A percentile compares a stretch with the other conserved stretches of the same genome.
Evolutionary conservation across 2,888 invertebrate genomes (phyloP).

Genomic region (Meteorus colon): DNA sequence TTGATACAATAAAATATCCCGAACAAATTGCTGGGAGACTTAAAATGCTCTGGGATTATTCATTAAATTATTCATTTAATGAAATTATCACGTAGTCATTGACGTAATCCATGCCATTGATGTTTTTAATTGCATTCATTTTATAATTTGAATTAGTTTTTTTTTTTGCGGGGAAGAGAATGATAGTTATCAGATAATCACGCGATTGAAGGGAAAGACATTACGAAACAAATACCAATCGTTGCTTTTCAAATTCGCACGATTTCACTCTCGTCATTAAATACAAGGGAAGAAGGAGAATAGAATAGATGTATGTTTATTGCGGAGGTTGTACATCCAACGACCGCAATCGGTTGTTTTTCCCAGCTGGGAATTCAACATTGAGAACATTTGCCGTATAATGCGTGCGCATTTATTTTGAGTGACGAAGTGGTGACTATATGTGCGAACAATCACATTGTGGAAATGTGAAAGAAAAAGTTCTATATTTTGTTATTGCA

Average conservation of each 20-base stretch:
- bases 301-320: neutral
- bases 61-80: neutral
- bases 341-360: slow-evolving; percentile 9
- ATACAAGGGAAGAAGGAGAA: neutral
- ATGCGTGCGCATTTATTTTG: neutral
- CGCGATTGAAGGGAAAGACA: slow-evolving; percentile 45
- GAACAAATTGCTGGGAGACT: neutral
- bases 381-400: slow-evolving; percentile 8
- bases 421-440: neutral
- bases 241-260: slow-evolving; percentile 54
- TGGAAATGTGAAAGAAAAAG: neutral
- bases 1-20: neutral
- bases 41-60: neutral
- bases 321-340: neutral
- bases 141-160: slow-evolving; percentile 20
- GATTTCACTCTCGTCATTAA: slow-evolving; percentile 54
- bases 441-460: neutral
- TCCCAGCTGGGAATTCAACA: slow-evolving; percentile 6
- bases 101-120: slow-evolving; percentile 8
- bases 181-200: slow-evolving; percentile 9
- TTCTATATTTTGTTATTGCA: neutral
- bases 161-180: neutral
- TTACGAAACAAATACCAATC: slow-evolving; percentile 50
- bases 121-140: neutral
- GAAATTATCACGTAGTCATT: neutral